Evolutionary conservation across 2,113 vertebrate species (phyloP).

Genomic region (Platichthys flesus): DNA sequence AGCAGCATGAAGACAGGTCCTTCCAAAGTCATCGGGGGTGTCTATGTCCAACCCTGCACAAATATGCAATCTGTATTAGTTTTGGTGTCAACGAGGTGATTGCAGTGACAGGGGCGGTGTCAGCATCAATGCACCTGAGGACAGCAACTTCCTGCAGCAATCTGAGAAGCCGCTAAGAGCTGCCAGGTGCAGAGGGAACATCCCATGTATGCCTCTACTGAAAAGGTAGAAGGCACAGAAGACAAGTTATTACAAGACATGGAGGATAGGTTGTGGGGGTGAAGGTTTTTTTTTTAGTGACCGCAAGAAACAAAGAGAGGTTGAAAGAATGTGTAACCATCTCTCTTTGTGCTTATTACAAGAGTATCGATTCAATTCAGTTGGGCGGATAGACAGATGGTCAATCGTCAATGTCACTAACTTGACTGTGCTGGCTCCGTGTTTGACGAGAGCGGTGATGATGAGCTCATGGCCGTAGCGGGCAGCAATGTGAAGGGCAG

Average conservation of each 20-base stretch:
- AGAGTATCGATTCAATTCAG: background rate
- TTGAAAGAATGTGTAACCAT: constrained; percentile 1
- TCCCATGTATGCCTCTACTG: constrained; percentile 95
- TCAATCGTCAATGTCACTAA: constrained; percentile 79
- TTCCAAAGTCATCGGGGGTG: constrained; percentile 95
- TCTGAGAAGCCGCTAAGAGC: constrained; percentile 97
- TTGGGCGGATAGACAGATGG: constrained; percentile 9
- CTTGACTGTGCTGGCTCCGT: constrained; percentile 93
- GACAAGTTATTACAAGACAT: constrained; percentile 41
- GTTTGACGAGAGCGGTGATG: constrained; percentile 95
- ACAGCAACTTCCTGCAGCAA: constrained; percentile 98
- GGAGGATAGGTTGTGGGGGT: background rate
- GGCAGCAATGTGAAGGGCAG: constrained; percentile 95
- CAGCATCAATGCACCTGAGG: constrained; percentile 86
- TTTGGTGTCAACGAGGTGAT: constrained; percentile 23
- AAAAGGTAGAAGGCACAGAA: constrained; percentile 32
- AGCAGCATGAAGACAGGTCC: constrained; percentile 97
- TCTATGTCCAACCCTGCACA: constrained; percentile 93
- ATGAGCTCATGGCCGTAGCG: constrained; percentile 96
- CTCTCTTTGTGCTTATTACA: background rate
- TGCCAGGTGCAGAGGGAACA: constrained; percentile 98
- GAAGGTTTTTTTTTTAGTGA: background rate
- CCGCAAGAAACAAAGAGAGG: background rate
- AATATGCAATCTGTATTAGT: constrained; percentile 43
- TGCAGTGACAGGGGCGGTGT: background rate